phyloP scores from a whole-genome alignment of 2,113 vertebrate genomes.

The Turnix velox region DNA sequence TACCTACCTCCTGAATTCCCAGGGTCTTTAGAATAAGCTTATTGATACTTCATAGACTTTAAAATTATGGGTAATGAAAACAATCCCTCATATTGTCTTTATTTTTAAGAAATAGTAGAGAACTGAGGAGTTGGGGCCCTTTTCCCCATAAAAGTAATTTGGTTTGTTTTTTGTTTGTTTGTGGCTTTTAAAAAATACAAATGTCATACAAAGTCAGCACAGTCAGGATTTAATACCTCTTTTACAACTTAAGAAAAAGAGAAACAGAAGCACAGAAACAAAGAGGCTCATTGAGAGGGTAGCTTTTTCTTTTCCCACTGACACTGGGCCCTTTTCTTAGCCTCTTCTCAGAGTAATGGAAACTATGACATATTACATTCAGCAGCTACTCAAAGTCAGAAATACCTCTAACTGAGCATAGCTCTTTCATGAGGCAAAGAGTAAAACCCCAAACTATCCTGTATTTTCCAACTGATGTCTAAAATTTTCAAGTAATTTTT shows the following conservation, averaged over 20 bases:
- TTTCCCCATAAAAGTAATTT: neutral
- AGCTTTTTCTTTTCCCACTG: neutral
- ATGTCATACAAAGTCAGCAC: neutral
- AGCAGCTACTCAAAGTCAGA: neutral
- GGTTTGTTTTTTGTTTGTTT: rapidly evolving
- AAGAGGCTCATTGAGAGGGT: neutral
- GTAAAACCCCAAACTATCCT: neutral
- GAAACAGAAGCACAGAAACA: neutral
- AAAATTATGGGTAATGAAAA: neutral
- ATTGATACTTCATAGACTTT: neutral
- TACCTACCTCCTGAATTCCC: neutral
- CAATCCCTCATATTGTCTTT: neutral
- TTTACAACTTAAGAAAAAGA: neutral
- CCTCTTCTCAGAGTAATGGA: neutral
- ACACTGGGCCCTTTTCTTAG: neutral
- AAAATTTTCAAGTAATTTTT: neutral
- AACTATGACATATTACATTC: neutral
- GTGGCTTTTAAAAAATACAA: neutral
- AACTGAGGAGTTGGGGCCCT: neutral
- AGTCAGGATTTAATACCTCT: neutral
- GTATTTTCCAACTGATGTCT: neutral
- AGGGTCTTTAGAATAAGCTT: neutral
- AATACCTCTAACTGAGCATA: neutral
- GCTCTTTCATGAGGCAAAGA: neutral
- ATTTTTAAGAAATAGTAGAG: neutral